Conservation (phyloP, 2,797 vertebrate species). For the Denticeps clupeoides region DNA sequence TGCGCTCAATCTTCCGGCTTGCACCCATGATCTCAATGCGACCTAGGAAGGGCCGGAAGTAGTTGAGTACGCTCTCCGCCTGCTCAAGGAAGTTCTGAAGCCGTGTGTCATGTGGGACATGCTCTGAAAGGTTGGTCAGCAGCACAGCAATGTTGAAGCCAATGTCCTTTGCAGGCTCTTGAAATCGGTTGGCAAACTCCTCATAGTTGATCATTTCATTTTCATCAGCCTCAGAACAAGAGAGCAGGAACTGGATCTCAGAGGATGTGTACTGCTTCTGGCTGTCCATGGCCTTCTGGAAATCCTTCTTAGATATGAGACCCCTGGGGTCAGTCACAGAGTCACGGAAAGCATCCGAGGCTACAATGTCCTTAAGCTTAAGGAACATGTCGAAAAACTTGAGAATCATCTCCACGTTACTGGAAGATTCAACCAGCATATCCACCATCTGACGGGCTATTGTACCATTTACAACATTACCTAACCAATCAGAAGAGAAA, state of each 20-base stretch:
- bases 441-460: constrained; percentile 98
- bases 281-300: constrained; percentile 97
- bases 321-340: constrained; percentile 83
- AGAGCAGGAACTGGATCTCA: constrained; percentile 90
- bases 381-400: constrained; percentile 99
- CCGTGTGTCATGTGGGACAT: constrained; percentile 83
- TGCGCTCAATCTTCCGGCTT: constrained; percentile 84
- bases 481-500: constrained; percentile 42
- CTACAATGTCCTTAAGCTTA: constrained; percentile 90
- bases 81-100: constrained; percentile 79
- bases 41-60: constrained; percentile 85
- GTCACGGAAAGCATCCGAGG: constrained; percentile 87
- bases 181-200: constrained; percentile 83
- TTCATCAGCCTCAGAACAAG: constrained; percentile 89
- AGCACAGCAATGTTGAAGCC: constrained; percentile 93
- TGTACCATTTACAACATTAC: constrained; percentile 91
- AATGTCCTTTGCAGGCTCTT: constrained; percentile 90
- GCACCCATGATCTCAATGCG: constrained; percentile 95
- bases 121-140: constrained; percentile 86
- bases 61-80: constrained; percentile 82
- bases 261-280: constrained; percentile 85
- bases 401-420: constrained; percentile 96
- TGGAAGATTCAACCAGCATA: constrained; percentile 95
- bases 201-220: constrained; percentile 95
- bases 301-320: constrained; percentile 94